Evolutionary conservation across 2,113 vertebrate genomes (phyloP).

Genomic region (Neomonachus schauinslandi): DNA sequence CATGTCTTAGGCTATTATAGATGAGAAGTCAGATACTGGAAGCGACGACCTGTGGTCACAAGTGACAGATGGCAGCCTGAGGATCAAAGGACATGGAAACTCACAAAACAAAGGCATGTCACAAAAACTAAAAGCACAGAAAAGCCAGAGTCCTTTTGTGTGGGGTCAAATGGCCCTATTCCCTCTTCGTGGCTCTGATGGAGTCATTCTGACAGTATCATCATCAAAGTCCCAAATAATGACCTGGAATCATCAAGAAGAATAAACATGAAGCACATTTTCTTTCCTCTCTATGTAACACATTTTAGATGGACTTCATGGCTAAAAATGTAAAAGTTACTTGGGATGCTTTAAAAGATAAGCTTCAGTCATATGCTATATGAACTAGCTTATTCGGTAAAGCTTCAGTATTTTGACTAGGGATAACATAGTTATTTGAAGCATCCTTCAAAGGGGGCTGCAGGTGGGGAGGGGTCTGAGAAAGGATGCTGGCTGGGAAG

Average conservation of each 20-base stretch:
- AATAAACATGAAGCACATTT: background rate
- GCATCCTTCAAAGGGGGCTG: background rate
- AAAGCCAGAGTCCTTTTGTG: background rate
- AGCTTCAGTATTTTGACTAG: background rate
- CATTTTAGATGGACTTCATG: background rate
- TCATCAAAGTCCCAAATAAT: background rate
- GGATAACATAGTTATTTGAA: background rate
- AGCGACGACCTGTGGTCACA: background rate
- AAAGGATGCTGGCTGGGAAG: background rate
- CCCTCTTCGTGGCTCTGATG: background rate
- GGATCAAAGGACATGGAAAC: background rate
- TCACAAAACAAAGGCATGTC: background rate
- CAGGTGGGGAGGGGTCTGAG: background rate
- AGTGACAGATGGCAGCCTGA: background rate
- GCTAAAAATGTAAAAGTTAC: background rate
- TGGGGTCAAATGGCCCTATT: no score
- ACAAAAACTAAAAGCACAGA: background rate
- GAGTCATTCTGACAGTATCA: background rate
- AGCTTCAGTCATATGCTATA: background rate
- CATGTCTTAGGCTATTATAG: background rate
- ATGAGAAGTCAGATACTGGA: background rate
- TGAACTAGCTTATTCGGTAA: no score
- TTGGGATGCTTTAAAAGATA: background rate
- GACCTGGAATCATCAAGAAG: background rate
- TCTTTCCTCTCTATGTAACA: accelerated